Conservation (phyloP, 2,797 vertebrate species). For the Acrocephalus scirpaceus region DNA sequence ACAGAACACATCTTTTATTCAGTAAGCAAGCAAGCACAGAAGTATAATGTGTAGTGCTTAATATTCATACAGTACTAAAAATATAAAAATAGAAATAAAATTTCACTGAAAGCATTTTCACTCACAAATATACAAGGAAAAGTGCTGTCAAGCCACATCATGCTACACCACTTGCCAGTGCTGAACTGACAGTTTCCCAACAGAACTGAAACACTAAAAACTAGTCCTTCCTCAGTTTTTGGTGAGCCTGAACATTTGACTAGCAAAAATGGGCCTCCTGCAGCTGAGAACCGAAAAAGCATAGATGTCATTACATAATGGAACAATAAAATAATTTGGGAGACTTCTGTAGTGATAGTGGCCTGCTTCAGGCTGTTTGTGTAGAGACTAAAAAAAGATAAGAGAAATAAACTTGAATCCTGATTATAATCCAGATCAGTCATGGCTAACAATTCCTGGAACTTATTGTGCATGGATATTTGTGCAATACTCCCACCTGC, state of each 20-base stretch:
- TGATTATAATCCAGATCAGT: not conserved
- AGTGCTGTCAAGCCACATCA: conserved; percentile 61
- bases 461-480: not conserved
- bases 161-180: conserved; percentile 46
- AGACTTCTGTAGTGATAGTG: not conserved
- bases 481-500: conserved; percentile 10
- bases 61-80: conserved; percentile 72
- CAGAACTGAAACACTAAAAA: conserved; percentile 44
- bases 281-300: not conserved
- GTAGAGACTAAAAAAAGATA: not conserved
- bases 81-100: conserved; percentile 81
- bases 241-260: not conserved
- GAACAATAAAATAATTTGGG: not conserved
- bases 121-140: conserved; percentile 68
- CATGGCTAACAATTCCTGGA: not conserved
- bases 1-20: conserved; percentile 75
- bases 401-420: not conserved
- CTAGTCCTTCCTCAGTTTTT: conserved; percentile 42
- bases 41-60: conserved; percentile 59
- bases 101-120: conserved; percentile 75
- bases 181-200: conserved; percentile 58
- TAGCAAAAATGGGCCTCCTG: not conserved
- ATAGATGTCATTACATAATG: not conserved
- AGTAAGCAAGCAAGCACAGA: conserved; percentile 76
- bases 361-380: not conserved